These are phyloP conservation scores for Drosophila athabasca DNA, from an alignment of 1,140 invertebrate species.

Conservation along the genomic window DNA sequence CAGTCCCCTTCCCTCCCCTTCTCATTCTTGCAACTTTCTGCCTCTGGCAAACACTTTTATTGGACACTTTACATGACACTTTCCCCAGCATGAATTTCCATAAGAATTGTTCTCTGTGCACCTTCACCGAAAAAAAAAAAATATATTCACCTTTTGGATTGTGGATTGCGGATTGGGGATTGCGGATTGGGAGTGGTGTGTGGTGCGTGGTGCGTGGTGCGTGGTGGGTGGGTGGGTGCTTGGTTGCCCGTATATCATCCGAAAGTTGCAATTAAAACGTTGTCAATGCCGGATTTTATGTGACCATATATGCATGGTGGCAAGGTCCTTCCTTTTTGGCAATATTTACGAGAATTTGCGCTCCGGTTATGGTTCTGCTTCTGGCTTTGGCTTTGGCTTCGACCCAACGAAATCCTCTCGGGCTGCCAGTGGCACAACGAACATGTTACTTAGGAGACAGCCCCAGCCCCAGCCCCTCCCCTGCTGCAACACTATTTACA, in stretches of 20 bases:
- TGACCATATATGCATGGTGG: constrained; percentile 22
- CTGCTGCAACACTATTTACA: constrained; percentile 32
- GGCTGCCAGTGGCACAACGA: constrained; percentile 22
- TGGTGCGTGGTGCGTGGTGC: too few relatives aligned
- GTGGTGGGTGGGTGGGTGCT: constrained; percentile 1
- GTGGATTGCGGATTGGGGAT: not conserved
- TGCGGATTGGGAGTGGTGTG: constrained; percentile 1
- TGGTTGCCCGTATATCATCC: constrained; percentile 52
- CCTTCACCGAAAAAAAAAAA: constrained; percentile 5
- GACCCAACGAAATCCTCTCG: constrained; percentile 20
- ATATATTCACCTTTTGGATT: constrained; percentile 38
- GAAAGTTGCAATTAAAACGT: constrained; percentile 69
- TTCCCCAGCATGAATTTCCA: constrained; percentile 36
- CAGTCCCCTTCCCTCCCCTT: too few relatives aligned
- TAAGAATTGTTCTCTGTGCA: constrained; percentile 27
- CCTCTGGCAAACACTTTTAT: constrained; percentile 53
- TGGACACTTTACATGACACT: constrained; percentile 60
- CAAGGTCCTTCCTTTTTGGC: constrained; percentile 16
- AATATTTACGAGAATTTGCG: constrained; percentile 37
- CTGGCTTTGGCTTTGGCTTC: constrained; percentile 16
- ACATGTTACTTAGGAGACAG: constrained; percentile 30
- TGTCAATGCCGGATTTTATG: constrained; percentile 61
- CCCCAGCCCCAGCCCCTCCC: not conserved
- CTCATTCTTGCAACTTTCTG: constrained; percentile 15
- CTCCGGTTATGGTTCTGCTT: not conserved